Conservation (phyloP, 2,113 vertebrate species). For the Hemiscyllium ocellatum region DNA sequence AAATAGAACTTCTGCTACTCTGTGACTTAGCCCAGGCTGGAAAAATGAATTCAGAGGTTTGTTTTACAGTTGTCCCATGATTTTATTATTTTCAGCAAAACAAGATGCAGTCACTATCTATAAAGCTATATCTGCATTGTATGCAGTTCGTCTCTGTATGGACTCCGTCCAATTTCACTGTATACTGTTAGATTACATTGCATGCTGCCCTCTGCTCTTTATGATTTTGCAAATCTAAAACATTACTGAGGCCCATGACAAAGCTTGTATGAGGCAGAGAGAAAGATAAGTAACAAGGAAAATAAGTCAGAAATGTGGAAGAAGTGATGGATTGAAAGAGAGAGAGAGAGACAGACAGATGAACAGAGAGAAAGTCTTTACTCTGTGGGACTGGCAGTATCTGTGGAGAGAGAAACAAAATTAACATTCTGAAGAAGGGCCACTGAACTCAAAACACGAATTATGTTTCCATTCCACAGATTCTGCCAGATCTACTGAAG, state of each 20-base stretch:
- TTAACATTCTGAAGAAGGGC: too few species aligned
- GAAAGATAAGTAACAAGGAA: neutral
- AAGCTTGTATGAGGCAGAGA: neutral
- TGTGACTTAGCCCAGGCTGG: neutral
- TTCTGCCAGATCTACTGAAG: too few species aligned
- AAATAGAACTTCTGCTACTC: neutral
- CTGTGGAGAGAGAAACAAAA: too few species aligned
- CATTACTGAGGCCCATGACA: neutral
- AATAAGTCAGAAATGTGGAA: neutral
- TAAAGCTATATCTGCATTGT: neutral
- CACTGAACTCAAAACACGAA: too few species aligned
- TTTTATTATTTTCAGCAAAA: neutral
- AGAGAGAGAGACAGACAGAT: neutral
- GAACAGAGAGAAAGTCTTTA: too few species aligned
- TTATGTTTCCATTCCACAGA: too few species aligned
- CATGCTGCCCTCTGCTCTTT: neutral
- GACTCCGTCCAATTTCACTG: neutral
- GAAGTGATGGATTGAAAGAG: neutral
- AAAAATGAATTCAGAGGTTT: neutral
- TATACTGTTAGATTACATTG: neutral
- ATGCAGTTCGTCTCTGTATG: neutral
- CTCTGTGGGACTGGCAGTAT: too few species aligned
- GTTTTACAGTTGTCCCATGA: neutral
- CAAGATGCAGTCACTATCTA: neutral
- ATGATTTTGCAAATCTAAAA: neutral